Evolutionary conservation across 2,113 vertebrate genomes (phyloP).

Genomic region (Mandrillus leucophaeus): DNA sequence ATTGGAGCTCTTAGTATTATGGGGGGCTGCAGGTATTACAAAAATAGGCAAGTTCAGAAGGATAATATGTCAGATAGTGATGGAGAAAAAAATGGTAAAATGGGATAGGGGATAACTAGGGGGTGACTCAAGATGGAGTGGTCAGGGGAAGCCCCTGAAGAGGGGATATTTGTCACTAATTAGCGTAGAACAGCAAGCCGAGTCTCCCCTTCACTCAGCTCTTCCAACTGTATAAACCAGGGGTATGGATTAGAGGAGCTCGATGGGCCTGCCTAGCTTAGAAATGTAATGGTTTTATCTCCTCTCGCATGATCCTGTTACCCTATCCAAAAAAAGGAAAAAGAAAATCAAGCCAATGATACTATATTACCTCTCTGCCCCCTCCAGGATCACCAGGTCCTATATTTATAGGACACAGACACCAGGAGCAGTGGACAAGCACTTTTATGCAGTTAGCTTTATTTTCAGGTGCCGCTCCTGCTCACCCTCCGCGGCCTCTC

Average conservation of each 20-base stretch:
- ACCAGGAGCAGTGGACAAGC: background rate
- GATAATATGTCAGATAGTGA: background rate
- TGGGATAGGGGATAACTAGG: background rate
- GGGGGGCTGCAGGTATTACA: background rate
- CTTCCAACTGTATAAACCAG: background rate
- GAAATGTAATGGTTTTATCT: background rate
- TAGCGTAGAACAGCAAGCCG: background rate
- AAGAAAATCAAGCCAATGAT: background rate
- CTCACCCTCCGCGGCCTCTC: rapidly evolving
- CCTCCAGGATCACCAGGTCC: background rate
- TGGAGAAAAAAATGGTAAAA: background rate
- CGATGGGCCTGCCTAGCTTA: background rate
- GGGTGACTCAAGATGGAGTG: background rate
- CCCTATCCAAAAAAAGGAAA: background rate
- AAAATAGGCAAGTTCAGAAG: background rate
- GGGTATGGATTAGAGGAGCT: background rate
- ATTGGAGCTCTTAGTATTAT: background rate
- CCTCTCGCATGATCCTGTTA: background rate
- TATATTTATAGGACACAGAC: background rate
- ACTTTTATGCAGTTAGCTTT: constrained; percentile 1
- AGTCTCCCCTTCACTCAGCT: background rate
- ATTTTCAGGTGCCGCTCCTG: background rate
- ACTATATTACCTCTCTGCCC: background rate
- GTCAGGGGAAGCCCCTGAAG: rapidly evolving
- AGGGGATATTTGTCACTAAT: background rate